Percentiles rank a stretch among this genome's conserved stretches.
Evolutionary conservation across 2,113 vertebrate genomes (phyloP).

Genomic region (Oncorhynchus gorbuscha): DNA sequence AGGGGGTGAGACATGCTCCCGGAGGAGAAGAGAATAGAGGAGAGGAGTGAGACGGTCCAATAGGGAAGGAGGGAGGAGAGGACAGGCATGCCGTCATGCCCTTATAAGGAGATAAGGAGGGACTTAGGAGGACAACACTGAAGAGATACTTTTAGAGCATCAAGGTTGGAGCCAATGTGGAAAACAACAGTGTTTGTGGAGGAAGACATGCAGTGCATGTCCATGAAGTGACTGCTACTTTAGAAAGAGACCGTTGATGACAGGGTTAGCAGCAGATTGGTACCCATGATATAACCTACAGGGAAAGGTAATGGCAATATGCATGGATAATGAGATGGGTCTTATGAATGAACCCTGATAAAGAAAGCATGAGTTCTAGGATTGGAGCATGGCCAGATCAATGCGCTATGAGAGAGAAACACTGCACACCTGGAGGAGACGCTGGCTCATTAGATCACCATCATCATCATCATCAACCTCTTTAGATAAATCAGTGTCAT

Average conservation of each 20-base stretch:
- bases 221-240: no score
- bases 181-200: not conserved
- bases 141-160: not conserved
- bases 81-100: no score
- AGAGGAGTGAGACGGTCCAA: no score
- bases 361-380: not conserved
- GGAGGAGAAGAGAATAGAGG: slow-evolving; percentile 1
- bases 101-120: no score
- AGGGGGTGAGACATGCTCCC: slow-evolving; percentile 64
- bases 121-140: slow-evolving; percentile 26
- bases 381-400: no score
- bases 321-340: slow-evolving; percentile 23
- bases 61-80: no score
- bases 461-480: not conserved
- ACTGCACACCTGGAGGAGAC: no score
- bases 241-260: not conserved
- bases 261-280: slow-evolving; percentile 4
- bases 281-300: no score
- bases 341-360: slow-evolving; percentile 4
- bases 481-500: not conserved
- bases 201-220: slow-evolving; percentile 19
- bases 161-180: not conserved
- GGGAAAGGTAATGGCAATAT: not conserved
- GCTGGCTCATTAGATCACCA: no score
- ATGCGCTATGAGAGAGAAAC: no score